Evolutionary conservation across 2,113 vertebrate genomes (phyloP), one percentile per base, ranked within the genome.

Genomic region (Mohoua ochrocephala): DNA sequence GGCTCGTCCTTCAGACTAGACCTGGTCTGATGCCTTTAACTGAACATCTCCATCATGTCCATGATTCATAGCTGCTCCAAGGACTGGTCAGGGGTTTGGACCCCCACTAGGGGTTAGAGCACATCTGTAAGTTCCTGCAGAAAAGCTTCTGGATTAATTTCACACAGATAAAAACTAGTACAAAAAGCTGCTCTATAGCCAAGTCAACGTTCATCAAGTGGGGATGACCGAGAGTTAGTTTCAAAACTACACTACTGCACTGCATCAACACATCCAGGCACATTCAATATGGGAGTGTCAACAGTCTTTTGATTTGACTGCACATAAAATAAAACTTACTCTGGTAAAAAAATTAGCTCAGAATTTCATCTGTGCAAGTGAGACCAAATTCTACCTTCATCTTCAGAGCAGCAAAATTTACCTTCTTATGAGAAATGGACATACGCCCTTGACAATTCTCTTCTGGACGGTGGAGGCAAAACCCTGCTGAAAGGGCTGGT

Each of bases 401-500:
- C 35, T 91, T 84, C 41, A 68, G 21, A 67, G 39, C 35, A 67
- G 42, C 4, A 89, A 78, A 87, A 84, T 70, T 35, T 77, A 23
- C 18, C 11, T 49, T 67, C 3, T 1, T 21, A 7, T 41, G 31
- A 69, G 50, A 49, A 65, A 74, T 13, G 8, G 41, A 59, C 12
- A 19, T 14, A 28, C 2, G 49, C 20, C 30, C 31, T 9, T 50
- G 18, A 68, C 11, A 79, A 13, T 0, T 0, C 7, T 35, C 23
- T 71, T 67, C n/a, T 31, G 17, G 13, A 52, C 2, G 4, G 11
- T n/a, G 7, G 12, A 60, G 41, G 28, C 4, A 47, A 73, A 96
- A 39, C 9, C 13, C 21, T 15, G 15, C 7, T 68, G 33, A 52
- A 91, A 69, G 23, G 24, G 18, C 13, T 53, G 22, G 9, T 26